Conservation (phyloP, 2,888 invertebrate genomes). For the Diploptera punctata region DNA sequence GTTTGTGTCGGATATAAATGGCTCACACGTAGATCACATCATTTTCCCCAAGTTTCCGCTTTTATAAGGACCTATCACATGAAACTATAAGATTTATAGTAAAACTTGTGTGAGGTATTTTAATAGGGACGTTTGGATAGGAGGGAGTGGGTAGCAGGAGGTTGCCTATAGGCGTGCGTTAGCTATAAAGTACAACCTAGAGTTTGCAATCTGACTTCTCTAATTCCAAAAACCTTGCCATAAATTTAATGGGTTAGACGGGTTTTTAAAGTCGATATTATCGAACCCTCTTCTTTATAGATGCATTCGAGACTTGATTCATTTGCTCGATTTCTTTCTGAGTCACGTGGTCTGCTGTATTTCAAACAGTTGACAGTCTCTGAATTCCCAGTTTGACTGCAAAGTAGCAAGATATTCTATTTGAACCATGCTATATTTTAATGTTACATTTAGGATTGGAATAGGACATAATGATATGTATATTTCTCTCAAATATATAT, state of each 20-base stretch:
- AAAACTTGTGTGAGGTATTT: slow-evolving; percentile 36
- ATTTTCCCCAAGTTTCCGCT: slow-evolving; percentile 29
- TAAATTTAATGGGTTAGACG: slow-evolving; percentile 27
- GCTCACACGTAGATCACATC: slow-evolving; percentile 35
- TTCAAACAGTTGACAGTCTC: too few relatives aligned
- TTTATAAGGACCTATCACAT: slow-evolving; percentile 35
- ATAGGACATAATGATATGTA: too few relatives aligned
- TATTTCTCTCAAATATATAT: too few relatives aligned
- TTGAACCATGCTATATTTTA: too few relatives aligned
- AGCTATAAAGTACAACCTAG: background rate
- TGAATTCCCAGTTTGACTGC: too few relatives aligned
- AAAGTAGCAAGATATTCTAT: too few relatives aligned
- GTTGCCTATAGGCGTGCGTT: background rate
- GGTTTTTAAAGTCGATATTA: slow-evolving; percentile 33
- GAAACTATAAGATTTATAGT: slow-evolving; percentile 31
- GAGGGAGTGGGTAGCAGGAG: too few relatives aligned
- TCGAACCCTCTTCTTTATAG: background rate
- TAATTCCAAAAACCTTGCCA: slow-evolving; percentile 29
- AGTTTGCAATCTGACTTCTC: background rate
- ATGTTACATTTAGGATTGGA: too few relatives aligned
- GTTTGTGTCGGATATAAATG: slow-evolving; percentile 18
- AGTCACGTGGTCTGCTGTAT: background rate
- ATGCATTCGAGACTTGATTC: slow-evolving; percentile 3
- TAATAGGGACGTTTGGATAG: too few relatives aligned
- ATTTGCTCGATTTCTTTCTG: slow-evolving; percentile 13